These are phyloP conservation scores for Columbina picui DNA, from an alignment of 2,113 vertebrate genomes.

Conservation along the genomic window DNA sequence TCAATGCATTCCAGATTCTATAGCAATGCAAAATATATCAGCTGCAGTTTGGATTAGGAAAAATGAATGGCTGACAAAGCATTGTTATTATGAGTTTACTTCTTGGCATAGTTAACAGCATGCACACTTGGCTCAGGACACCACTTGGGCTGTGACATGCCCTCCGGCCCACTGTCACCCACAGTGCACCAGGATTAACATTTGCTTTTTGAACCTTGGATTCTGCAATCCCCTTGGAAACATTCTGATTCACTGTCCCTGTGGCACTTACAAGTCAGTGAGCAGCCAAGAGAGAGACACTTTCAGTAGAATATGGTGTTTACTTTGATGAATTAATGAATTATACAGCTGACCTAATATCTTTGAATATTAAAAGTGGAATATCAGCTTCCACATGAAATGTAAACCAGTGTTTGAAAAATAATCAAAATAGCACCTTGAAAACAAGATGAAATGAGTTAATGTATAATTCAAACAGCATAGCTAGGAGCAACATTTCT, in stretches of 20 bases:
- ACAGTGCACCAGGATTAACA: not conserved
- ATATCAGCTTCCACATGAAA: not conserved
- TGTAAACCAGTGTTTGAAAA: not conserved
- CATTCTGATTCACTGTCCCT: not conserved
- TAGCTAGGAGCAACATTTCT: conserved; percentile 37
- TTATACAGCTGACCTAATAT: conserved; percentile 10
- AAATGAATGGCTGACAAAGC: not conserved
- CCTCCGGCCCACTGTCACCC: not conserved
- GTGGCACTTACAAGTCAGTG: not conserved
- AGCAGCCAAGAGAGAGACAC: not conserved
- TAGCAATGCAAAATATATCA: not conserved
- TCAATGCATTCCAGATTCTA: not conserved
- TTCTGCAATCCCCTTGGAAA: not conserved
- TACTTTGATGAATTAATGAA: not conserved
- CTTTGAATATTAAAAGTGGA: not conserved
- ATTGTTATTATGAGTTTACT: not conserved
- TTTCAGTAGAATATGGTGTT: not conserved
- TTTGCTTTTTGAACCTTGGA: not conserved
- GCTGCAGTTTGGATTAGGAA: not conserved
- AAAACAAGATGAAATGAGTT: conserved; percentile 30
- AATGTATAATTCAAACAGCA: conserved; percentile 49
- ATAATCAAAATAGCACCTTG: not conserved
- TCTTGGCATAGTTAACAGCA: not conserved
- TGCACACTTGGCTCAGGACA: not conserved
- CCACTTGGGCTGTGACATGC: not conserved